Percentiles rank a stretch among this genome's conserved stretches.
Conservation (phyloP, 2,888 invertebrate species). For the Acleris holmiana region DNA sequence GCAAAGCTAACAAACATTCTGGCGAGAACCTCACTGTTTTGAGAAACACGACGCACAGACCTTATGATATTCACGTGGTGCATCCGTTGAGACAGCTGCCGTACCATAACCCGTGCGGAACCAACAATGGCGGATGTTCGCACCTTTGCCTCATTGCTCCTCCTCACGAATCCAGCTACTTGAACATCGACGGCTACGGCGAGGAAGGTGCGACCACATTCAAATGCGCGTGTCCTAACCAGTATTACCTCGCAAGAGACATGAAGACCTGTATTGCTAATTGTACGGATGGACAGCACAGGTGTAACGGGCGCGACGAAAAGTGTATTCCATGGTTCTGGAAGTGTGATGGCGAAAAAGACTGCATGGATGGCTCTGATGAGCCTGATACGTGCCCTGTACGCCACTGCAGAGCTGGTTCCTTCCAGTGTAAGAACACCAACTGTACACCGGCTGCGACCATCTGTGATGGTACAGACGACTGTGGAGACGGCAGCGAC, state of each 20-base stretch:
- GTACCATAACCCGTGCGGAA: conserved; percentile 95
- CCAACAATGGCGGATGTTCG: conserved; percentile 97
- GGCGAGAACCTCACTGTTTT: conserved; percentile 89
- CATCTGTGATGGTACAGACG: conserved; percentile 96
- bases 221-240: conserved; percentile 97
- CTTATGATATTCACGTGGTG: conserved; percentile 96
- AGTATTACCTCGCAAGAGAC: conserved; percentile 92
- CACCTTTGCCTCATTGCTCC: conserved; percentile 97
- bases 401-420: conserved; percentile 93
- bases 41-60: conserved; percentile 96
- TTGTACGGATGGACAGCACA: conserved; percentile 95
- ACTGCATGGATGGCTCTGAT: conserved; percentile 96
- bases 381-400: conserved; percentile 93
- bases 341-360: conserved; percentile 95
- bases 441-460: conserved; percentile 97
- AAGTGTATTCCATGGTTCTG: conserved; percentile 85
- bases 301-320: conserved; percentile 86
- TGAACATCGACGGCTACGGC: conserved; percentile 91
- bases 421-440: conserved; percentile 96
- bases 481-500: conserved; percentile 96
- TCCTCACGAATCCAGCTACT: conserved; percentile 89
- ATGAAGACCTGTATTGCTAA: conserved; percentile 96
- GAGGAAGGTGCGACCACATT: conserved; percentile 91
- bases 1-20: conserved; percentile 96
- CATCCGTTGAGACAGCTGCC: conserved; percentile 94